Evolutionary conservation across 1,140 invertebrate genomes (phyloP), one percentile per base, ranked within the genome.

Genomic region (Drosophila miranda): DNA sequence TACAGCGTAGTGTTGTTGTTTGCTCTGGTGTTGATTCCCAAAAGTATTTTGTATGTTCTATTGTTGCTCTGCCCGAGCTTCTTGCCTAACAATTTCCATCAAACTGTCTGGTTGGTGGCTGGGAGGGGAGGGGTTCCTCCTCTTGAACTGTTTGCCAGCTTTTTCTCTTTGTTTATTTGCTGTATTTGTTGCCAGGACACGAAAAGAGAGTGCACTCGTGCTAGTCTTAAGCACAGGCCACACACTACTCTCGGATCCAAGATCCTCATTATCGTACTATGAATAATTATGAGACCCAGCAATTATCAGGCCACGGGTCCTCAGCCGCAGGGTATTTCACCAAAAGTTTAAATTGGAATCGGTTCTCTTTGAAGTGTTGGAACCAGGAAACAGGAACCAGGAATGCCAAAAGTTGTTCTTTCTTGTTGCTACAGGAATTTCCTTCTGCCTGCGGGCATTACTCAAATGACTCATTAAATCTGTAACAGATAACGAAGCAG

Each of bases 11-110:
- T 64, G 79, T 78, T 74, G 41, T 75, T 86, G 81, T 84, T 84
- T 86, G 82, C 67, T 67, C 78, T 87, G 75, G 82, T 86, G 82
- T 86, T 86, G 82, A 86, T 86, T 86, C 82, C 82, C 82, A 71
- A 86, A 80, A 77, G 82, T 86, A 76, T 87, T 82, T 86, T 75
- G 60, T 74, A 59, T 75, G 54, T 74, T 70, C 73, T 78, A 83
- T 79, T 83, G 80, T 84, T 78, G 78, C 52, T 78, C 52, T 78
- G 76, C 71, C 56, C 49, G 48, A 23, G 44, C 16, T 72, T 77
- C 77, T 77, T 77, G 74, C 73, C 59, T 63, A 74, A 67, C 79
- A 78, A 83, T 83, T 76, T 86, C 83, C 73, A 81, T 86, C 80
- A 81, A 83, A 81, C 73, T 76, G 64, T 75, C 61, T 28, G 60